These are phyloP conservation scores for Phocides pigmalion DNA, from an alignment of 1,140 invertebrate genomes.

Conservation along the genomic window DNA sequence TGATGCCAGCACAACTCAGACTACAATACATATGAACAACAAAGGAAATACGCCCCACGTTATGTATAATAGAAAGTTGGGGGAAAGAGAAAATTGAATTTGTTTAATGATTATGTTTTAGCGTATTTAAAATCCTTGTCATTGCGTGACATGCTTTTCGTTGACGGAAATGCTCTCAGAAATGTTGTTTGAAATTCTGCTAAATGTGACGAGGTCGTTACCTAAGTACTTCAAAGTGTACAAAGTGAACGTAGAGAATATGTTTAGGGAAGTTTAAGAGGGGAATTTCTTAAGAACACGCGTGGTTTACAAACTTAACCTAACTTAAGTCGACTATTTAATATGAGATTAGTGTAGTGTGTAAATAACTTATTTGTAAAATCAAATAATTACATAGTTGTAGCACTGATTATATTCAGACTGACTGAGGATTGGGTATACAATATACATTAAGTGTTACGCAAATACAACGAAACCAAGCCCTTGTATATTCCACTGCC, in stretches of 20 bases:
- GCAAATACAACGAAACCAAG: no score
- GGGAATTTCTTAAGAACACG: constrained; percentile 16
- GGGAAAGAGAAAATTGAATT: constrained; percentile 11
- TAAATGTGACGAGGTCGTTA: constrained; percentile 15
- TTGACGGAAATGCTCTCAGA: constrained; percentile 12
- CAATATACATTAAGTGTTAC: no score
- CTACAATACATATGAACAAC: constrained; percentile 59
- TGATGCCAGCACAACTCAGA: constrained; percentile 52
- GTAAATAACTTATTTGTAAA: no score
- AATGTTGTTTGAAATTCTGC: constrained; percentile 21
- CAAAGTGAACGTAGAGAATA: constrained; percentile 13
- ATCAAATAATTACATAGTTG: no score
- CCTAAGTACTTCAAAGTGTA: constrained; percentile 23
- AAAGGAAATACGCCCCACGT: constrained; percentile 53
- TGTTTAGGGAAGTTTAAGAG: constrained; percentile 13
- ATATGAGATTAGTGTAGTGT: no score
- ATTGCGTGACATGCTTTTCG: constrained; percentile 15
- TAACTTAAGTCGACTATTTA: no score
- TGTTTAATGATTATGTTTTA: constrained; percentile 22
- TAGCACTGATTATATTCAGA: no score
- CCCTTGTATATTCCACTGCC: no score
- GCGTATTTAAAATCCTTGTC: constrained; percentile 23
- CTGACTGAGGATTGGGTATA: no score
- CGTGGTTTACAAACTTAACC: no score
- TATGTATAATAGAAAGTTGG: constrained; percentile 5